These are phyloP conservation scores for Drosophila quinaria DNA, from an alignment of 2,888 invertebrate species.

Conservation along the genomic window DNA sequence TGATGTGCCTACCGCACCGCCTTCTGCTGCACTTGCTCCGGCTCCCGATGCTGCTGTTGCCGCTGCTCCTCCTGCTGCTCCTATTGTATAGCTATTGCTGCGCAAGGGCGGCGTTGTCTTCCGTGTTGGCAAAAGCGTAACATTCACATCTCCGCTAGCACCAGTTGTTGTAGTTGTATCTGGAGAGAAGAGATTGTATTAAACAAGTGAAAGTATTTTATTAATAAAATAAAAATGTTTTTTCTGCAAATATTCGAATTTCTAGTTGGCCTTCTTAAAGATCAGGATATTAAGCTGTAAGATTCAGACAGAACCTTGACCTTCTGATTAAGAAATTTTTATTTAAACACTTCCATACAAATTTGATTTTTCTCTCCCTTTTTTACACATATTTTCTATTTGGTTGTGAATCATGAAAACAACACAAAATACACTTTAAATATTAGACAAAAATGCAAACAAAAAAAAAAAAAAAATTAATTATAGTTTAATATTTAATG, in stretches of 20 bases:
- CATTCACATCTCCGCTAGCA: constrained; percentile 37
- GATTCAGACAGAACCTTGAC: no score
- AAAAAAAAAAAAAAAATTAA: no score
- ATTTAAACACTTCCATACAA: no score
- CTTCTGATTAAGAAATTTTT: not conserved
- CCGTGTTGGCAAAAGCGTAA: constrained; percentile 29
- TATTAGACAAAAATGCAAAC: not conserved
- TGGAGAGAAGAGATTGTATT: not conserved
- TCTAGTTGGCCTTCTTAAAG: not conserved
- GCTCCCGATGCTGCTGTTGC: constrained; percentile 13
- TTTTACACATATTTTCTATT: not conserved
- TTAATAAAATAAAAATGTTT: not conserved
- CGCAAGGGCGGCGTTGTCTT: constrained; percentile 56
- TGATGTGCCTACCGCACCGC: constrained; percentile 48
- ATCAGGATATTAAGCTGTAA: no score
- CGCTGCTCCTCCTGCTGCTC: constrained; percentile 17
- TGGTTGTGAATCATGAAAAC: not conserved
- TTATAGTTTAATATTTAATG: no score
- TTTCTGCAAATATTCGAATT: not conserved
- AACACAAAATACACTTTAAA: not conserved
- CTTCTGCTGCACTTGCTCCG: constrained; percentile 30
- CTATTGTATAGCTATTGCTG: constrained; percentile 38
- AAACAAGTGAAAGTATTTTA: not conserved
- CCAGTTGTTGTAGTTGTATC: constrained; percentile 17
- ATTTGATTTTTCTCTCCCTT: no score